Percentiles rank a stretch among this genome's conserved stretches.
phyloP scores from a whole-genome alignment of 2,113 vertebrate species.

The Delphinus delphis region DNA sequence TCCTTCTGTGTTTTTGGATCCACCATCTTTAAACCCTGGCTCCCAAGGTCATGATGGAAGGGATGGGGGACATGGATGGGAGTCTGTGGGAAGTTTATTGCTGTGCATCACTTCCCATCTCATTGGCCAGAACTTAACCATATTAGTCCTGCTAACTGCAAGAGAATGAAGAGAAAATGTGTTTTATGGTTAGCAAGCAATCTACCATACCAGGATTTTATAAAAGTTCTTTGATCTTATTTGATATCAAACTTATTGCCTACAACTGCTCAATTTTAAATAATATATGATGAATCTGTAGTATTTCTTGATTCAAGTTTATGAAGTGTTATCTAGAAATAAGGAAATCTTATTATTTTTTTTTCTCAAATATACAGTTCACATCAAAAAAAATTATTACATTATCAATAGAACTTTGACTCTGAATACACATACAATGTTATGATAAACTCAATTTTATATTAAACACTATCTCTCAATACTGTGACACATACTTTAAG shows the following conservation, averaged over 20 bases:
- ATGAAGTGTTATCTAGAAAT: neutral
- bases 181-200: neutral
- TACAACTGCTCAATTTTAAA: neutral
- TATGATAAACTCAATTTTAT: slow-evolving; percentile 11
- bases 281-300: neutral
- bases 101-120: neutral
- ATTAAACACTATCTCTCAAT: neutral
- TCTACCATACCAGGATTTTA: neutral
- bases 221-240: neutral
- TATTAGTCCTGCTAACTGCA: neutral
- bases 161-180: neutral
- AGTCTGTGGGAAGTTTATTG: neutral
- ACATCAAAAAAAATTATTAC: neutral
- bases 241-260: neutral
- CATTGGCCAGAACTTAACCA: neutral
- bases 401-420: neutral
- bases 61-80: rapidly evolving
- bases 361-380: neutral
- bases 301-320: neutral
- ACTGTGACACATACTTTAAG: neutral
- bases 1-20: neutral
- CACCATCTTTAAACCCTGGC: neutral
- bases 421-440: neutral
- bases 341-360: neutral
- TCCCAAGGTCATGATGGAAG: neutral